A percentile compares a stretch with the other conserved stretches of the same genome.
These are phyloP conservation scores for Gymnoscopelus microlampas DNA, from an alignment of 2,797 vertebrate genomes.

Conservation along the genomic window DNA sequence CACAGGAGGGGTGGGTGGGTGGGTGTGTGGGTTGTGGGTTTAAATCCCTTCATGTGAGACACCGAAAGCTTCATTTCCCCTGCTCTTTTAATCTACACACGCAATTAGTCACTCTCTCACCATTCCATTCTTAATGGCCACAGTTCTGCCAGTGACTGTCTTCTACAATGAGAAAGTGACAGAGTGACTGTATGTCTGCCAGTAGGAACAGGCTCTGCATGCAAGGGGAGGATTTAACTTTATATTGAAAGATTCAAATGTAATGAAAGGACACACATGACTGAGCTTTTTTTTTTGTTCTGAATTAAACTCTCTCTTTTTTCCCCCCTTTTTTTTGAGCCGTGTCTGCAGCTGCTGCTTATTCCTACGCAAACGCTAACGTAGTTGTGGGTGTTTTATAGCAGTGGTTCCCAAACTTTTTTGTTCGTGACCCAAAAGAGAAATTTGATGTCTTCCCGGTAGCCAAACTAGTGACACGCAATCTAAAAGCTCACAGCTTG, in stretches of 20 bases:
- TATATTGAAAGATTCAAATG: conserved; percentile 55
- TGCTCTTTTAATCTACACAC: conserved; percentile 62
- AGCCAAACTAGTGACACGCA: no score
- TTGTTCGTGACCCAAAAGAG: no score
- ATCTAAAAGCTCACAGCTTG: no score
- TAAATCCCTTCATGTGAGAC: conserved; percentile 64
- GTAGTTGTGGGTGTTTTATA: conserved; percentile 17
- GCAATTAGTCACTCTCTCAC: conserved; percentile 62
- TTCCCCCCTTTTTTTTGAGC: conserved; percentile 29
- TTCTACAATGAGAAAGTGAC: conserved; percentile 64
- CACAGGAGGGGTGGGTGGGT: conserved; percentile 5
- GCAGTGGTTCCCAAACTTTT: no score
- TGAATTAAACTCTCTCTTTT: conserved; percentile 53
- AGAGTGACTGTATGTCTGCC: conserved; percentile 50
- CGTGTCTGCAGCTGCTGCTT: conserved; percentile 39
- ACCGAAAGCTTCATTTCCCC: conserved; percentile 59
- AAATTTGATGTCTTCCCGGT: no score
- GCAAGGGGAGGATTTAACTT: conserved; percentile 53
- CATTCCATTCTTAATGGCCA: conserved; percentile 69
- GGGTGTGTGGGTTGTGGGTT: conserved; percentile 36
- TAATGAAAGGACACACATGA: conserved; percentile 56
- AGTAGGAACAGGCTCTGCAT: conserved; percentile 44
- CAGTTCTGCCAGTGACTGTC: conserved; percentile 52
- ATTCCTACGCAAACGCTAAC: conserved; percentile 41
- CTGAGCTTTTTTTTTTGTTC: conserved; percentile 10